A percentile compares a stretch with the other conserved stretches of the same genome.
These are phyloP conservation scores for Nicator chloris DNA, from an alignment of 2,113 vertebrate species.

Conservation along the genomic window DNA sequence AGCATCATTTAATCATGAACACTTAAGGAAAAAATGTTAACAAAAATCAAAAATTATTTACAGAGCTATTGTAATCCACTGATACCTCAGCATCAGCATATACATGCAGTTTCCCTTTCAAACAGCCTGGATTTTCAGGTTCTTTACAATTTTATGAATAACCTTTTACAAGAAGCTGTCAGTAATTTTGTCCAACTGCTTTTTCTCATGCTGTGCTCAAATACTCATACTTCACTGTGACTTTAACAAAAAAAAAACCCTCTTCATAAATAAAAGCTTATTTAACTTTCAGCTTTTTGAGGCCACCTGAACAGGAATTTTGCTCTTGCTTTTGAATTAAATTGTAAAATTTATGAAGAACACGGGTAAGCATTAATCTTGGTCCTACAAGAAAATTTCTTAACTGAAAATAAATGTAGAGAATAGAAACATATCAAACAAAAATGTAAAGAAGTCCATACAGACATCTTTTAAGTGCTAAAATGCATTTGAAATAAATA, in stretches of 20 bases:
- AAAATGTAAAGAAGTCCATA: not conserved
- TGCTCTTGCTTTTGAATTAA: not conserved
- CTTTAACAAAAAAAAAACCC: not conserved
- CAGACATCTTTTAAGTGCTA: not conserved
- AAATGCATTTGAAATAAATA: not conserved
- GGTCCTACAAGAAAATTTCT: not conserved
- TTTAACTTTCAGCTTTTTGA: not conserved
- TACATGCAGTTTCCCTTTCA: not conserved
- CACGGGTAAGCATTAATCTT: not conserved
- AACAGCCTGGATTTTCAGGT: not conserved
- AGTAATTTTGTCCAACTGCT: not conserved
- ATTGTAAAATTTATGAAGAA: not conserved
- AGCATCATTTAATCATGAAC: not conserved
- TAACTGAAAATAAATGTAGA: not conserved
- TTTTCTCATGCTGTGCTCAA: not conserved
- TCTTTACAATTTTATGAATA: not conserved
- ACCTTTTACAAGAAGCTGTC: not conserved
- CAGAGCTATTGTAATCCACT: not conserved
- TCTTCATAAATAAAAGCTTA: not conserved
- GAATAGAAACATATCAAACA: not conserved
- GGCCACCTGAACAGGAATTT: not conserved
- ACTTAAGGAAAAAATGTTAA: conserved; percentile 18
- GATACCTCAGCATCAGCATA: not conserved
- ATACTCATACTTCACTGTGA: not conserved
- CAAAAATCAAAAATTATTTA: conserved; percentile 30